phyloP scores from a whole-genome alignment of 2,888 invertebrate species.

The Hirtodrosophila confusa region DNA sequence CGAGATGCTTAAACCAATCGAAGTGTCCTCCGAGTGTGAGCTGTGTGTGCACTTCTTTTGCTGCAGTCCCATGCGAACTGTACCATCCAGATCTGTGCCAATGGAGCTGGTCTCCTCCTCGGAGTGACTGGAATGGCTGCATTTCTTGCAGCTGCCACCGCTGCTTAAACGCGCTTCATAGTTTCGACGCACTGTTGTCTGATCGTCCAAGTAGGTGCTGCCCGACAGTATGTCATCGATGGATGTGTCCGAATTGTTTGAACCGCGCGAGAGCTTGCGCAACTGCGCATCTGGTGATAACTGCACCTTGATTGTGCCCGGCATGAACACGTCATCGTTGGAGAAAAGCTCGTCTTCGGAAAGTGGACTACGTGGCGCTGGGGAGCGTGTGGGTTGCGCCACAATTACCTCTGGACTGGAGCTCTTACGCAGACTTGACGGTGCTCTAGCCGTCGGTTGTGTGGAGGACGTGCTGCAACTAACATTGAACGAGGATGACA shows the following conservation, averaged over 20 bases:
- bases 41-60: constrained; percentile 93
- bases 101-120: constrained; percentile 91
- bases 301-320: constrained; percentile 86
- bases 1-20: constrained; percentile 92
- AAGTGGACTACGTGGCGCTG: constrained; percentile 86
- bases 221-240: constrained; percentile 86
- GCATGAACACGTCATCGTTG: constrained; percentile 87
- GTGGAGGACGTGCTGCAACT: constrained; percentile 82
- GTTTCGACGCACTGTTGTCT: constrained; percentile 85
- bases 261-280: constrained; percentile 84
- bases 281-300: constrained; percentile 86
- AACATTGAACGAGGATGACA: constrained; percentile 81
- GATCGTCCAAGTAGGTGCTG: constrained; percentile 86
- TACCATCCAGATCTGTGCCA: constrained; percentile 92
- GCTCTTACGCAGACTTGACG: constrained; percentile 64
- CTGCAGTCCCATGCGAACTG: constrained; percentile 91
- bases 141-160: constrained; percentile 86
- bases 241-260: constrained; percentile 88
- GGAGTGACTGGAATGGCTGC: constrained; percentile 90
- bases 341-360: constrained; percentile 87
- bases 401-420: constrained; percentile 85
- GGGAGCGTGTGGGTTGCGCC: constrained; percentile 87
- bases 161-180: constrained; percentile 85
- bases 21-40: constrained; percentile 94
- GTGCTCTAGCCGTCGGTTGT: constrained; percentile 68